Evolutionary conservation across 2,888 invertebrate genomes (phyloP).

Genomic region (Erebia palarica): DNA sequence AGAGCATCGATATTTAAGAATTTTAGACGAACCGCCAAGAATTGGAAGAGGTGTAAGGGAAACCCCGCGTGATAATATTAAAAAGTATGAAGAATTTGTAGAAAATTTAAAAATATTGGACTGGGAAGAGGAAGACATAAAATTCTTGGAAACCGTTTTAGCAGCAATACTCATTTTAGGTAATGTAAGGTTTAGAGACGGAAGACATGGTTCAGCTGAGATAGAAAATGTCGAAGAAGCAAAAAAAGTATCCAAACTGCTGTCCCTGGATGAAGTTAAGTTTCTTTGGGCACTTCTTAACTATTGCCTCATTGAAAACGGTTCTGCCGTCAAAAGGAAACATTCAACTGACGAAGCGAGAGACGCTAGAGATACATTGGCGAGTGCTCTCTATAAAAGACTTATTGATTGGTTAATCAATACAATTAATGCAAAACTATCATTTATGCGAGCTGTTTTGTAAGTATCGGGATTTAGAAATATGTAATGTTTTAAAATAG

Average conservation of each 20-base stretch:
- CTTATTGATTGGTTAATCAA: conserved; percentile 95
- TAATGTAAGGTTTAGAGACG: conserved; percentile 89
- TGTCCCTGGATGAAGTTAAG: conserved; percentile 91
- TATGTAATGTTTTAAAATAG: no score
- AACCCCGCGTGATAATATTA: conserved; percentile 84
- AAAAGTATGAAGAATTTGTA: conserved; percentile 84
- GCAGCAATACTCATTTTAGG: conserved; percentile 91
- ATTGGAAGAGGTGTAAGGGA: conserved; percentile 85
- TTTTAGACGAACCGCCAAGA: conserved; percentile 81
- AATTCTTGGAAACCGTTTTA: conserved; percentile 86
- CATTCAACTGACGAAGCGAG: conserved; percentile 91
- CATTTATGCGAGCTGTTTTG: conserved; percentile 93
- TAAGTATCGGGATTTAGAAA: conserved; percentile 77
- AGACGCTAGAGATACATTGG: conserved; percentile 92
- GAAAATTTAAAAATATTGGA: conserved; percentile 85
- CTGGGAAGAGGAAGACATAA: conserved; percentile 87
- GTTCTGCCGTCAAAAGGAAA: conserved; percentile 85
- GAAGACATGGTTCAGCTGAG: conserved; percentile 85
- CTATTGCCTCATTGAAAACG: conserved; percentile 90
- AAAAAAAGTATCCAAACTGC: conserved; percentile 86
- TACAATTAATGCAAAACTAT: conserved; percentile 91
- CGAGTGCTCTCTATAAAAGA: conserved; percentile 91
- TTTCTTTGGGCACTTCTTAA: conserved; percentile 93
- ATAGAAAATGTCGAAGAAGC: conserved; percentile 88
- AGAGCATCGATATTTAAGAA: conserved; percentile 88